A percentile compares a stretch with the other conserved stretches of the same genome.
Conservation (phyloP, 2,888 invertebrate genomes). For the Caenorhabditis becei region DNA sequence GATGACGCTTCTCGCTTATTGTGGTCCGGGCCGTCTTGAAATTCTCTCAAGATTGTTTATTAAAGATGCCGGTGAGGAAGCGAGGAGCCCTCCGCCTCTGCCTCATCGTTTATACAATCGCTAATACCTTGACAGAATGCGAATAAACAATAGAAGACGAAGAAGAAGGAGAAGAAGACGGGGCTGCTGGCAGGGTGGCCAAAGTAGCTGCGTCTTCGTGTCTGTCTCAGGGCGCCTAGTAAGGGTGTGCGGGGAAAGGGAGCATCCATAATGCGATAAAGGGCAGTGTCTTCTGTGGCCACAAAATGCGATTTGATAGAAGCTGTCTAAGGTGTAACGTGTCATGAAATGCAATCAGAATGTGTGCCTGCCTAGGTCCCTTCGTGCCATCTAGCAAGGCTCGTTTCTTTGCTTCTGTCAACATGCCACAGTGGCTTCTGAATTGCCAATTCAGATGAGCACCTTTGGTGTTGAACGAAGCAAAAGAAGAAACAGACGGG, state of each 20-base stretch:
- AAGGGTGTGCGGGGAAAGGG: conserved; percentile 48
- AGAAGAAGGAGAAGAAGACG: conserved; percentile 21
- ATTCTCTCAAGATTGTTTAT: conserved; percentile 59
- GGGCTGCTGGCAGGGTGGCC: conserved; percentile 35
- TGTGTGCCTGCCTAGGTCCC: conserved; percentile 26
- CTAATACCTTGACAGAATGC: conserved; percentile 62
- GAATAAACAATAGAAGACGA: conserved; percentile 57
- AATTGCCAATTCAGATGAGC: conserved; percentile 52
- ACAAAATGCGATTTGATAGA: conserved; percentile 60
- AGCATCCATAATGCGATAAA: conserved; percentile 63
- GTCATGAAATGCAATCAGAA: conserved; percentile 63
- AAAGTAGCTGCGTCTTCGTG: conserved; percentile 40
- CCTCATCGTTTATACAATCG: conserved; percentile 60
- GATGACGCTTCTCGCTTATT: conserved; percentile 4
- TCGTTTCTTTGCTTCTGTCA: conserved; percentile 32
- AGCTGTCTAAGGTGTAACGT: conserved; percentile 52
- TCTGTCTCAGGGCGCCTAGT: conserved; percentile 27
- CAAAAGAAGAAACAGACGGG: not conserved
- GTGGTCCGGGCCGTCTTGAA: conserved; percentile 24
- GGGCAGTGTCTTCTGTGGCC: conserved; percentile 49
- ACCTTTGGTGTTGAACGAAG: conserved; percentile 21
- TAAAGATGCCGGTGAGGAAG: conserved; percentile 53
- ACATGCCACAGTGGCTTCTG: conserved; percentile 33
- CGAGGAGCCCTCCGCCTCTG: conserved; percentile 27
- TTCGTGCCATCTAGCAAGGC: not conserved